Percentiles rank a stretch among this genome's conserved stretches.
Evolutionary conservation across 2,888 invertebrate genomes (phyloP).

Genomic region (Dusona sp.): DNA sequence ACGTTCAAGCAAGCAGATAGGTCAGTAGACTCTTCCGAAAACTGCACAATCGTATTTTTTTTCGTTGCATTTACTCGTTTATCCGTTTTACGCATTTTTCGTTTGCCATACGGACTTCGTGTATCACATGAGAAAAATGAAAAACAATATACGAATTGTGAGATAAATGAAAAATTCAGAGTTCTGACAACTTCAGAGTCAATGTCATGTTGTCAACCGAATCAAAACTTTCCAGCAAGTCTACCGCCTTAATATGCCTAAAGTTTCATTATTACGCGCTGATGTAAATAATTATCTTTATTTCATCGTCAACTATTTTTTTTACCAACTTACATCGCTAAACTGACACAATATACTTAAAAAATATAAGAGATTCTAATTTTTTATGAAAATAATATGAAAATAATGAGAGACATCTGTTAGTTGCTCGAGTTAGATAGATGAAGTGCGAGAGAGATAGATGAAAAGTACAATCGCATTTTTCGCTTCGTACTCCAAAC

Average conservation of each 20-base stretch:
- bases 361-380: too few species aligned
- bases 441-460: too few species aligned
- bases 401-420: too few species aligned
- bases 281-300: too few species aligned
- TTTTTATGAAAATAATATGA: too few species aligned
- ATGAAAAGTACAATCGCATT: too few species aligned
- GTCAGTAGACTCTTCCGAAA: slow-evolving; percentile 2
- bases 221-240: neutral
- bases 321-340: too few species aligned
- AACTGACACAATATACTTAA: too few species aligned
- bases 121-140: neutral
- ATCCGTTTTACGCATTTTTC: slow-evolving; percentile 33
- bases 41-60: neutral
- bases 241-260: neutral
- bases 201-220: neutral
- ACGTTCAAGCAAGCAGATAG: slow-evolving; percentile 57
- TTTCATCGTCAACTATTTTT: too few species aligned
- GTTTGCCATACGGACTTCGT: neutral
- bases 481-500: too few species aligned
- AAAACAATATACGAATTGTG: slow-evolving; percentile 14
- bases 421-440: too few species aligned
- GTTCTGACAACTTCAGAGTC: neutral
- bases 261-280: too few species aligned
- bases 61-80: neutral
- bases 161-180: neutral